Evolutionary conservation across 2,888 invertebrate genomes (phyloP).

Genomic region (Cordilura impudica): DNA sequence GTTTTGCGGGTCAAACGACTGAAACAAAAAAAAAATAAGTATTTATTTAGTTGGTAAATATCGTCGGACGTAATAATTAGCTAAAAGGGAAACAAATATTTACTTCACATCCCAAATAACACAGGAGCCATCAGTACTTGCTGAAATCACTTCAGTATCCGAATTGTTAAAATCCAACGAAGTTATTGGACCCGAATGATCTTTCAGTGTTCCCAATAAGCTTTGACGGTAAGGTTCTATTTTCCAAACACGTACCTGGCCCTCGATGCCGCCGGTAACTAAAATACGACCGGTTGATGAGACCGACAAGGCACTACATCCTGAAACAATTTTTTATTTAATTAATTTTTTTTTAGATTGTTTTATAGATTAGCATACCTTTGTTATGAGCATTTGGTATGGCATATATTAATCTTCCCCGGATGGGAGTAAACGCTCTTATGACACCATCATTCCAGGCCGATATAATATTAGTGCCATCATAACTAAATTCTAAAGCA

Average conservation of each 20-base stretch:
- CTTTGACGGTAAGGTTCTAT: constrained; percentile 83
- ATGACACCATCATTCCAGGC: constrained; percentile 92
- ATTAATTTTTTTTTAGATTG: neutral
- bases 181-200: constrained; percentile 93
- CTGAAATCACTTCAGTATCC: constrained; percentile 90
- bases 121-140: constrained; percentile 94
- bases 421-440: constrained; percentile 89
- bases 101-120: constrained; percentile 94
- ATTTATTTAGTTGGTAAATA: constrained; percentile 16
- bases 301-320: constrained; percentile 86
- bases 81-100: too few relatives aligned
- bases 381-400: constrained; percentile 94
- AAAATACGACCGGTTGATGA: constrained; percentile 85
- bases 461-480: constrained; percentile 89
- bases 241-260: constrained; percentile 92
- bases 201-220: constrained; percentile 88
- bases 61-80: too few relatives aligned
- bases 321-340: constrained; percentile 60
- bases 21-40: constrained; percentile 50
- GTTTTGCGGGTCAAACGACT: constrained; percentile 86
- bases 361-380: constrained; percentile 78
- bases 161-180: constrained; percentile 87
- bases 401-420: constrained; percentile 88
- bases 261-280: constrained; percentile 94
- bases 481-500: constrained; percentile 85